Evolutionary conservation across 2,888 invertebrate species (phyloP).

Genomic region (Clistopyga incitator): DNA sequence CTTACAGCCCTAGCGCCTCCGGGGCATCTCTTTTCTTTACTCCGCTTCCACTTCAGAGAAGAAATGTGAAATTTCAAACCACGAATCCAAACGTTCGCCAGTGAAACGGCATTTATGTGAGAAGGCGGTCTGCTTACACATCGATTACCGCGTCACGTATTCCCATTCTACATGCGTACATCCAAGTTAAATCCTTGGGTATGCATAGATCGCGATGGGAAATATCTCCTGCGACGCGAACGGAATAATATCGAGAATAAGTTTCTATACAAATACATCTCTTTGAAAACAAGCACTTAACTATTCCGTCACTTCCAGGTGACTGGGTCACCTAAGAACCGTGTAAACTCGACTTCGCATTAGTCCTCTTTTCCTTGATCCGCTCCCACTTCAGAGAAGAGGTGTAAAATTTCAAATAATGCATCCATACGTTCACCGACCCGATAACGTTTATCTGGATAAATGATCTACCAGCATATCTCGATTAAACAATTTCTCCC

Average conservation of each 20-base stretch:
- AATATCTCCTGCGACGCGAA: not conserved
- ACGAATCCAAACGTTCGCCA: conserved; percentile 32
- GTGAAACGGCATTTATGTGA: conserved; percentile 20
- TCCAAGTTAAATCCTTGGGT: not conserved
- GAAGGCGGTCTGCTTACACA: conserved; percentile 28
- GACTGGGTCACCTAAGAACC: too few relatives aligned
- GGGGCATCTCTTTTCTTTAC: conserved; percentile 31
- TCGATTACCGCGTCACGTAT: conserved; percentile 20
- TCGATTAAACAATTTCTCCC: too few relatives aligned
- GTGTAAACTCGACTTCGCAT: too few relatives aligned
- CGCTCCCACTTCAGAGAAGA: conserved; percentile 27
- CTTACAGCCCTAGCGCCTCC: not conserved
- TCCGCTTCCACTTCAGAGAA: conserved; percentile 28
- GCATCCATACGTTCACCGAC: conserved; percentile 17
- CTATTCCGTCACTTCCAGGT: too few relatives aligned
- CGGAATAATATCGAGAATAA: not conserved
- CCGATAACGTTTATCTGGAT: conserved; percentile 15
- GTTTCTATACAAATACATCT: not conserved
- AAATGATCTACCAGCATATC: conserved; percentile 19
- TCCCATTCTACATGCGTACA: not conserved
- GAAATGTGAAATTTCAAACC: conserved; percentile 41
- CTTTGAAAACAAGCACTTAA: not conserved
- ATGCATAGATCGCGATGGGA: not conserved
- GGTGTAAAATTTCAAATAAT: conserved; percentile 25
- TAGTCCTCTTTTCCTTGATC: conserved; percentile 28